Percentiles rank a stretch among this genome's conserved stretches.
Evolutionary conservation across 2,797 vertebrate species (phyloP).

Genomic region (Sebastes oblongus): DNA sequence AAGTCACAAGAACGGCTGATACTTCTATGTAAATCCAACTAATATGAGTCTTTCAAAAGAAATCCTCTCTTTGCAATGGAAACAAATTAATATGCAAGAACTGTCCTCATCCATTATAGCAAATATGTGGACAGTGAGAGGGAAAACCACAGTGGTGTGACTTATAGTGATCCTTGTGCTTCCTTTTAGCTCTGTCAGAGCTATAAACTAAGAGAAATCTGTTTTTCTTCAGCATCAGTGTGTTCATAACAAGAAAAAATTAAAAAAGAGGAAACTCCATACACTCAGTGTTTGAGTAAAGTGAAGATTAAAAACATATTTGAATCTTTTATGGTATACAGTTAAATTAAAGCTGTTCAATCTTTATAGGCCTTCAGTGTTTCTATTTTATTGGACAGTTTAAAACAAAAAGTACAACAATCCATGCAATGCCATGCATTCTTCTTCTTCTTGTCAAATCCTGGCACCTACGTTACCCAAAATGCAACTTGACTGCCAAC

Average conservation of each 20-base stretch:
- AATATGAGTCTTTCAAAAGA: neutral
- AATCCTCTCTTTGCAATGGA: conserved; percentile 14
- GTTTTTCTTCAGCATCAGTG: neutral
- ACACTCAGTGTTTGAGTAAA: neutral
- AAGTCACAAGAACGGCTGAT: neutral
- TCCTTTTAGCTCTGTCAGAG: conserved; percentile 33
- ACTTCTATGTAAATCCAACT: neutral
- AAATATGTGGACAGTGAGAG: conserved; percentile 38
- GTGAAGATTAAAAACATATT: neutral
- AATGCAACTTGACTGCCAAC: neutral
- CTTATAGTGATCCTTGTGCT: conserved; percentile 41
- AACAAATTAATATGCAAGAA: conserved; percentile 30
- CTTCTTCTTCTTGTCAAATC: neutral
- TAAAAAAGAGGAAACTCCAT: neutral
- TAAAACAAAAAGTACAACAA: neutral
- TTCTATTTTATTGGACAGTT: neutral
- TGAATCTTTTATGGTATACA: neutral
- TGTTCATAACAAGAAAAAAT: neutral
- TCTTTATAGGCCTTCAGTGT: neutral
- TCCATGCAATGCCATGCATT: neutral
- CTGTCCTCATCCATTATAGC: conserved; percentile 43
- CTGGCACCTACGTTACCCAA: neutral
- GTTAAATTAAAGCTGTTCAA: neutral
- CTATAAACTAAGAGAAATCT: conserved; percentile 17
- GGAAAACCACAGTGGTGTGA: conserved; percentile 31